phyloP scores from a whole-genome alignment of 2,113 vertebrate genomes.

The Sitta europaea region DNA sequence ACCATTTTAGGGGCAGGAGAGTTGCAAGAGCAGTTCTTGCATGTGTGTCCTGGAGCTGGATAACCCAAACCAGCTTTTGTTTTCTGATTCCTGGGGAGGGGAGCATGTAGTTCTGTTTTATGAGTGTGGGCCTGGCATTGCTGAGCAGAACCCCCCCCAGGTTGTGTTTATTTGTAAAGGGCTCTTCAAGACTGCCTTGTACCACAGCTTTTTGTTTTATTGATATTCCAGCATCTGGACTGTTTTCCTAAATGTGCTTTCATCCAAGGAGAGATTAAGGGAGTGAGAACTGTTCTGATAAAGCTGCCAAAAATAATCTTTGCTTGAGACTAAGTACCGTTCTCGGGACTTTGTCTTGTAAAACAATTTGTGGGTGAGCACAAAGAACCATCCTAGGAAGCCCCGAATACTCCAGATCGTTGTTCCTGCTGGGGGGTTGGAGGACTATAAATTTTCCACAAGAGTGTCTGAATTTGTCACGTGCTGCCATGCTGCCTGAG shows the following conservation, averaged over 20 bases:
- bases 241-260: not conserved
- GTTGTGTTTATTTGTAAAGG: not conserved
- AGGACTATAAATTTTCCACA: not conserved
- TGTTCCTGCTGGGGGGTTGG: not conserved
- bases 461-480: not conserved
- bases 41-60: not conserved
- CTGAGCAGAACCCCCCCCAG: not conserved
- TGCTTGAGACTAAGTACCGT: not conserved
- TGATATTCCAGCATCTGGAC: not conserved
- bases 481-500: fast-evolving
- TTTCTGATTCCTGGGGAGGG: not conserved
- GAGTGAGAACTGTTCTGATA: not conserved
- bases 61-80: not conserved
- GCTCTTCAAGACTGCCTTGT: not conserved
- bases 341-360: not conserved
- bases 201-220: not conserved
- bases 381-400: not conserved
- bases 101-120: not conserved
- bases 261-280: not conserved
- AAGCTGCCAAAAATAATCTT: conserved; percentile 32
- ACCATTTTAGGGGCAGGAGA: not conserved
- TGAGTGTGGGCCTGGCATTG: not conserved
- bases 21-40: not conserved
- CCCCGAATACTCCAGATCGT: not conserved
- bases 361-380: not conserved